phyloP scores from a whole-genome alignment of 2,797 vertebrate species.

The Atherinosoma microstoma region DNA sequence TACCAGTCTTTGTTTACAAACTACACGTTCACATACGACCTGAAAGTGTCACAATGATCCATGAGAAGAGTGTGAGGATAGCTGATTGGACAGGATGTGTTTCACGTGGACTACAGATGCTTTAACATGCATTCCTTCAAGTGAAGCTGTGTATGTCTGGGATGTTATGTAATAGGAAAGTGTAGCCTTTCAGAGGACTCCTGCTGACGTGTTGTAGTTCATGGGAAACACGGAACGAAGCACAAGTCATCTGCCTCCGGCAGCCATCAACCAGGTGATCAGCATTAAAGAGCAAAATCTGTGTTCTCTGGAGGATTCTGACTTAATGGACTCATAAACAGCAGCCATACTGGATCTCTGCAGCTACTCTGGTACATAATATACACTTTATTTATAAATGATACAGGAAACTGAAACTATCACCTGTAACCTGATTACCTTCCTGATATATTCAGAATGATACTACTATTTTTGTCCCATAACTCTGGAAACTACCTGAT shows the following conservation, averaged over 20 bases:
- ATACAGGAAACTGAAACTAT: not conserved
- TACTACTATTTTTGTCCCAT: not conserved
- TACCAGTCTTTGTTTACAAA: no score
- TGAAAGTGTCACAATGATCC: no score
- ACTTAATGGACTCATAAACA: slow-evolving; percentile 5
- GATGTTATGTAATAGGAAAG: slow-evolving; percentile 25
- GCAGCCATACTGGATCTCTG: slow-evolving; percentile 7
- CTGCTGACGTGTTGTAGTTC: slow-evolving; percentile 21
- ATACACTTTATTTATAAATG: not conserved
- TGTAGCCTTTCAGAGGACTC: slow-evolving; percentile 11
- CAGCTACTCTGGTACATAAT: not conserved
- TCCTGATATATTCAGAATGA: no score
- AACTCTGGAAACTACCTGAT: not conserved
- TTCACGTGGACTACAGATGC: slow-evolving; percentile 29
- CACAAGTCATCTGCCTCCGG: not conserved
- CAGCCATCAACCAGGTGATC: slow-evolving; percentile 8
- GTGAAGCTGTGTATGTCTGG: slow-evolving; percentile 16
- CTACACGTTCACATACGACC: no score
- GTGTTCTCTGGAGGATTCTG: not conserved
- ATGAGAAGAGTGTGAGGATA: no score
- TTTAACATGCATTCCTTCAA: slow-evolving; percentile 35
- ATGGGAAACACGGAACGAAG: not conserved
- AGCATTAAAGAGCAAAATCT: slow-evolving; percentile 20
- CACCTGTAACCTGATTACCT: no score
- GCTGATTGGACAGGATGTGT: slow-evolving; percentile 17